phyloP scores from a whole-genome alignment of 2,888 invertebrate genomes.

The Metallyticus violacea region DNA sequence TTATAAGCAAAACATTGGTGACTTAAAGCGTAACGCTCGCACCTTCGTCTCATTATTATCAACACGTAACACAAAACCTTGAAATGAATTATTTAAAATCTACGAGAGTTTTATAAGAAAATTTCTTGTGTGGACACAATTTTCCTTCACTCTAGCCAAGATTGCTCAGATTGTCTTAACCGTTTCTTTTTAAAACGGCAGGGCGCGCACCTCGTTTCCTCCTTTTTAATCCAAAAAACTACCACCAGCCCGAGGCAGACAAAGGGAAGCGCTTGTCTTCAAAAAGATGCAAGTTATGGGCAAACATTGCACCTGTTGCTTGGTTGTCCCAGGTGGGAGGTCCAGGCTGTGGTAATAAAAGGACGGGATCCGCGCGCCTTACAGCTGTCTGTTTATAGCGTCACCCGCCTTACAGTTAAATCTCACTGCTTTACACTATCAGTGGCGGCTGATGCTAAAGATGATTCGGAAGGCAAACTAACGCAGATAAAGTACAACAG shows the following conservation, averaged over 20 bases:
- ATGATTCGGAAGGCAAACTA: too few species aligned
- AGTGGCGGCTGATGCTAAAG: too few species aligned
- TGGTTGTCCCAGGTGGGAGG: background rate
- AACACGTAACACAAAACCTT: too few species aligned
- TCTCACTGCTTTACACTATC: too few species aligned
- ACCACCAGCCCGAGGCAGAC: background rate
- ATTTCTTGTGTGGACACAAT: background rate
- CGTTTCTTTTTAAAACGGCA: too few species aligned
- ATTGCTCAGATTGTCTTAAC: background rate
- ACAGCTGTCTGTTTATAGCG: background rate
- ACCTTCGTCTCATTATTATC: too few species aligned
- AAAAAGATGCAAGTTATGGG: background rate
- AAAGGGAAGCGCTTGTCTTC: background rate
- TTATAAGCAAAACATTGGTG: too few species aligned
- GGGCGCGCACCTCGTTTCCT: background rate
- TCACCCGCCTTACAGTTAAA: background rate
- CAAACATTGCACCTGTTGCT: background rate
- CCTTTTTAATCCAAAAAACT: background rate
- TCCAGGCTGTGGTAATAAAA: background rate
- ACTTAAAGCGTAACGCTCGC: too few species aligned
- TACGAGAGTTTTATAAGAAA: too few species aligned
- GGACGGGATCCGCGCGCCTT: background rate
- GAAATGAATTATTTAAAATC: too few species aligned
- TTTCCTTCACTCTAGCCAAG: background rate
- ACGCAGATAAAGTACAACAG: too few species aligned